Percentiles rank a stretch among this genome's conserved stretches.
phyloP scores from a whole-genome alignment of 2,113 vertebrate genomes.

The Dryoscopus gambensis region DNA sequence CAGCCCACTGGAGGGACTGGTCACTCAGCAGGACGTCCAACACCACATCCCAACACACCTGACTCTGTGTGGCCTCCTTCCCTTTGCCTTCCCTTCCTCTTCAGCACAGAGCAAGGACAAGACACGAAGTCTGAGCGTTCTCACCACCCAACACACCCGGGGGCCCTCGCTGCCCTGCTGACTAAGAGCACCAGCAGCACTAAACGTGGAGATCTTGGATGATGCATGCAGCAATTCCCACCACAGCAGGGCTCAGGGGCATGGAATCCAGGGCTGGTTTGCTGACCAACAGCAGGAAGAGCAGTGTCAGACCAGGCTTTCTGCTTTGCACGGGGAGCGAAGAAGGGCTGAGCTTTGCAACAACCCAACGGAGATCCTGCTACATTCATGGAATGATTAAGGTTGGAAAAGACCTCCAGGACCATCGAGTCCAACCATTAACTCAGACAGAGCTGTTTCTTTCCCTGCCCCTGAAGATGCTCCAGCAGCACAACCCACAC shows the following conservation, averaged over 20 bases:
- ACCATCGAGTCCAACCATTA: neutral
- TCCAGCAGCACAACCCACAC: neutral
- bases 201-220: neutral
- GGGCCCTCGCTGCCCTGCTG: neutral
- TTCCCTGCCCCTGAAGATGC: neutral
- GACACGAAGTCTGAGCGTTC: neutral
- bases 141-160: neutral
- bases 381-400: fast-evolving
- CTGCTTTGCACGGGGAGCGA: neutral
- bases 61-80: neutral
- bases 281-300: neutral
- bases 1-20: neutral
- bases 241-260: neutral
- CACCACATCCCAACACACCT: neutral
- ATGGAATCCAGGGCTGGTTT: neutral
- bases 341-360: neutral
- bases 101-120: neutral
- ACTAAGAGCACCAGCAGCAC: neutral
- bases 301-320: neutral
- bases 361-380: neutral
- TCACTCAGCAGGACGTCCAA: neutral
- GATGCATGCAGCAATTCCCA: neutral
- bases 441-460: neutral
- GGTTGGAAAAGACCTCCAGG: neutral
- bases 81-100: neutral